Evolutionary conservation across 2,797 vertebrate genomes (phyloP).

Genomic region (Onychomys torridus): DNA sequence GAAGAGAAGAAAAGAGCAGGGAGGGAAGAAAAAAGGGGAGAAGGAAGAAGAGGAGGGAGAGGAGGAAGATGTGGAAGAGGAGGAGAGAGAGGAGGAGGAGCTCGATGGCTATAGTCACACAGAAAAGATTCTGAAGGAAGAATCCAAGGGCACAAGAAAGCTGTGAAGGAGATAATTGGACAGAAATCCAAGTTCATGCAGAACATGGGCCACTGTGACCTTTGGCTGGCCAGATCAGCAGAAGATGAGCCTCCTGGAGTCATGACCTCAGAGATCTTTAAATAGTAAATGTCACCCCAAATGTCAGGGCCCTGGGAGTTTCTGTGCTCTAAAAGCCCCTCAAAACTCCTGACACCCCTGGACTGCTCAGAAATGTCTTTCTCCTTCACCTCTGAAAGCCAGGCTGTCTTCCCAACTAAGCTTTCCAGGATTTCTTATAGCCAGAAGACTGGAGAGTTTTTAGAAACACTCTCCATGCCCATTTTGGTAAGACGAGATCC

Average conservation of each 20-base stretch:
- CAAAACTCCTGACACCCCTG: too few relatives aligned
- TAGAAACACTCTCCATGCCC: accelerated
- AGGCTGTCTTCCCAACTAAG: accelerated
- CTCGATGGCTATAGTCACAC: accelerated
- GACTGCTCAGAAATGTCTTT: neutral
- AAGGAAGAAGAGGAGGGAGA: too few relatives aligned
- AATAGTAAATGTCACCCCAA: accelerated
- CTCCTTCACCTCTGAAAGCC: neutral
- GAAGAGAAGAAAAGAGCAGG: too few relatives aligned
- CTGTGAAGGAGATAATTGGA: accelerated
- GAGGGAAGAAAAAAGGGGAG: too few relatives aligned
- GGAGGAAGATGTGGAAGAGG: too few relatives aligned
- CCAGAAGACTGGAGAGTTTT: accelerated
- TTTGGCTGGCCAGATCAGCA: neutral
- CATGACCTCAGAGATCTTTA: neutral
- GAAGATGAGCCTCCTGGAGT: neutral
- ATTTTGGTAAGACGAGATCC: neutral
- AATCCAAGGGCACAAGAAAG: accelerated
- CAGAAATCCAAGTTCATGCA: accelerated
- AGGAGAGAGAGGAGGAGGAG: too few relatives aligned
- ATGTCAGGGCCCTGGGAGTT: neutral
- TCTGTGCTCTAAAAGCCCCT: neutral
- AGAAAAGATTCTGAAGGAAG: neutral
- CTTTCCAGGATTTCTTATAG: neutral
- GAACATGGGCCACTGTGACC: accelerated